Percentiles rank a stretch among this genome's conserved stretches.
Evolutionary conservation across 2,797 vertebrate genomes (phyloP).

Genomic region (Eidolon dupreanum): DNA sequence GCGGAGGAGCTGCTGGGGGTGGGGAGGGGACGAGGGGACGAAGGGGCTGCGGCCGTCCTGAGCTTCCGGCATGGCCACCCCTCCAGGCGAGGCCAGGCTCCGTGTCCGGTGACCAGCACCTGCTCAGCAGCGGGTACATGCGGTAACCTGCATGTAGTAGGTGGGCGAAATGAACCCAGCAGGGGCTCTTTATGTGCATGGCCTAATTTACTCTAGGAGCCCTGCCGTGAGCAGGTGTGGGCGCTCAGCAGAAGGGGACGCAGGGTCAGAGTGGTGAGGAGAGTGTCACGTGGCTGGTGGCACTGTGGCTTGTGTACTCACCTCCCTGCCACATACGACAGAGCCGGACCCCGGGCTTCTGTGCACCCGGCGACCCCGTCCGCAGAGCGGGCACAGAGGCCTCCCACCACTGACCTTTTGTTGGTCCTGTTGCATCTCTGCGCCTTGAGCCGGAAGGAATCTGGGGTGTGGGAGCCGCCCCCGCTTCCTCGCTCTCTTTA

Average conservation of each 20-base stretch:
- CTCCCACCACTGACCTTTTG: accelerated
- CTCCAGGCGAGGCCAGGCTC: accelerated
- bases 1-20: too few relatives aligned
- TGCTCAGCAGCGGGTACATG: accelerated
- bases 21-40: accelerated
- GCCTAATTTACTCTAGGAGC: accelerated
- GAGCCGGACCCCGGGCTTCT: accelerated
- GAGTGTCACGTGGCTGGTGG: accelerated
- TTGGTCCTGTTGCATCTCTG: accelerated
- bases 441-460: neutral
- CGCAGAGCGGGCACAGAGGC: accelerated
- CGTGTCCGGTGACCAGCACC: accelerated
- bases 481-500: neutral
- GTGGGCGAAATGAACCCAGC: accelerated
- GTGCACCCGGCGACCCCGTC: accelerated
- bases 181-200: accelerated
- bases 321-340: accelerated
- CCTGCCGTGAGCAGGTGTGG: accelerated
- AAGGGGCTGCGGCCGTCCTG: accelerated
- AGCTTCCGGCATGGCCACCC: neutral
- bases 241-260: neutral
- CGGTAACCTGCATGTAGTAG: accelerated
- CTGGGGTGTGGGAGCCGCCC: neutral
- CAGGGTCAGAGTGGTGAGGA: neutral
- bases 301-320: accelerated